Conservation (phyloP, 2,888 invertebrate genomes). For the Ornithoptera priamus region DNA sequence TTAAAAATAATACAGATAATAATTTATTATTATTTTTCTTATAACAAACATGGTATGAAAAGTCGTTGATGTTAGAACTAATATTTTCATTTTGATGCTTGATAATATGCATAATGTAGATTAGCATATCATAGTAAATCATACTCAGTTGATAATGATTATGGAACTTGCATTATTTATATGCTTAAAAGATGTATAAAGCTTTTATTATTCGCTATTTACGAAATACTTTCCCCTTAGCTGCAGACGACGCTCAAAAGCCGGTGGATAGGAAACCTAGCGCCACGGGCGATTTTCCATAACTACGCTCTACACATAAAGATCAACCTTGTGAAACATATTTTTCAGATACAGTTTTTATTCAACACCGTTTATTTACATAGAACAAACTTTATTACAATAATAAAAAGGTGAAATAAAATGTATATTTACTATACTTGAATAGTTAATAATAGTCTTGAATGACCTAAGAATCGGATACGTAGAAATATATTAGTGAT, state of each 20-base stretch:
- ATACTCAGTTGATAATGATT: not conserved
- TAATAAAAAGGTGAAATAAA: not conserved
- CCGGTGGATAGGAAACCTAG: conserved; percentile 13
- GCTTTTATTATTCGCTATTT: not conserved
- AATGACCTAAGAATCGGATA: not conserved
- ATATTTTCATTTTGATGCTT: not conserved
- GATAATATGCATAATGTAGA: not conserved
- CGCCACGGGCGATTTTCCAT: conserved; percentile 15
- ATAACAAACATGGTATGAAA: not conserved
- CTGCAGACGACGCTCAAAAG: conserved; percentile 8
- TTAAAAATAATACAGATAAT: no score
- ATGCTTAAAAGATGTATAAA: not conserved
- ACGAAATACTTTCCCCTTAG: not conserved
- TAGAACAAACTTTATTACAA: conserved; percentile 1
- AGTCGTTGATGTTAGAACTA: not conserved
- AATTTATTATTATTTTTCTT: not conserved
- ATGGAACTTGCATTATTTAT: not conserved
- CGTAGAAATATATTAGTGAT: not conserved
- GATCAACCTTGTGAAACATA: not conserved
- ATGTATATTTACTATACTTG: not conserved
- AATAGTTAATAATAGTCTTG: not conserved
- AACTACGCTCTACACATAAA: conserved; percentile 7
- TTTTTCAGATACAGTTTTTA: conserved; percentile 5
- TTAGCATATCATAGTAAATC: not conserved
- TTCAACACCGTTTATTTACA: not conserved